Conservation (phyloP, 2,888 invertebrate genomes). For the Mimumesa dahlbomi region DNA sequence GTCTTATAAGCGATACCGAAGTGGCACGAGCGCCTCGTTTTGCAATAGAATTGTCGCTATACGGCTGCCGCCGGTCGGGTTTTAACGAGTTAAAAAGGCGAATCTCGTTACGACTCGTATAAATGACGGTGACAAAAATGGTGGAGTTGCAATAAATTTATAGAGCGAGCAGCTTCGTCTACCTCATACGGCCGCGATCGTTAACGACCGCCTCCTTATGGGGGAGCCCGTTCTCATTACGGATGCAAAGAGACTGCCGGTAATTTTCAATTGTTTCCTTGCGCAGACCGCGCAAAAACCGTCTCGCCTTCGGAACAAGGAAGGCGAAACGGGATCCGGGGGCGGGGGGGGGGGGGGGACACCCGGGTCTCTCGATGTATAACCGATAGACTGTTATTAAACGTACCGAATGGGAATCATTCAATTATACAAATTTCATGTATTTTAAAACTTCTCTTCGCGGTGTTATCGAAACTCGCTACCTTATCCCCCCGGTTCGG, state of each 20-base stretch:
- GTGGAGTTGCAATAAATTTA: constrained; percentile 67
- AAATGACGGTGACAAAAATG: constrained; percentile 74
- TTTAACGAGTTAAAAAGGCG: constrained; percentile 61
- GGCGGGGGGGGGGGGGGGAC: no score
- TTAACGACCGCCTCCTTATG: constrained; percentile 67
- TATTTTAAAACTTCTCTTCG: no score
- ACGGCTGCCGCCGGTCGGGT: constrained; percentile 11
- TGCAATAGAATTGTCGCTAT: constrained; percentile 49
- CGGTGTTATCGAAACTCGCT: no score
- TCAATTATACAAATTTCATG: no score
- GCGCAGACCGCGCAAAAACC: constrained; percentile 46
- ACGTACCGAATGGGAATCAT: no score
- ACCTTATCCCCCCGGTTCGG: no score
- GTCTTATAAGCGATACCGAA: constrained; percentile 17
- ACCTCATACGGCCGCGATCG: constrained; percentile 54
- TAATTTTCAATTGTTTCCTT: constrained; percentile 68
- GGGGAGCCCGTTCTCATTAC: constrained; percentile 62
- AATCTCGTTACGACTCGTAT: constrained; percentile 64
- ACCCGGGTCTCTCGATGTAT: no score
- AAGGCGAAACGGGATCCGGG: constrained; percentile 38
- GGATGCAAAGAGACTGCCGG: constrained; percentile 61
- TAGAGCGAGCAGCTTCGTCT: constrained; percentile 63
- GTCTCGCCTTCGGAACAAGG: constrained; percentile 43
- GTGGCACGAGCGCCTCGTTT: constrained; percentile 31
- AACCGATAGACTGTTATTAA: no score